Percentiles rank a stretch among this genome's conserved stretches.
phyloP scores from a whole-genome alignment of 1,140 invertebrate genomes.

The Brachionus koreanus region DNA sequence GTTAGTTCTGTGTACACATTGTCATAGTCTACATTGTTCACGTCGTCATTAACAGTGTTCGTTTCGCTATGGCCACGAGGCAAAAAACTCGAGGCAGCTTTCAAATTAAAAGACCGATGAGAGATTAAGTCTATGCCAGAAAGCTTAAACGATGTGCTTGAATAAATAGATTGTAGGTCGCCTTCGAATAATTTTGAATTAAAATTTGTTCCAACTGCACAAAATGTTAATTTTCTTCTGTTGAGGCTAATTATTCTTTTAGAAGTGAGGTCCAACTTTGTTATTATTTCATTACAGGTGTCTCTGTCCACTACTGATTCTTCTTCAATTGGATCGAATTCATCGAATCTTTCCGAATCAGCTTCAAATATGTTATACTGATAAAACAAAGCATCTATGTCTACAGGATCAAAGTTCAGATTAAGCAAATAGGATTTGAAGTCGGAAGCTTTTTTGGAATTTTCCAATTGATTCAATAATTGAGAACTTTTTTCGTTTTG shows the following conservation, averaged over 20 bases:
- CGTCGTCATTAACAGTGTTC: background rate
- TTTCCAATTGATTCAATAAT: background rate
- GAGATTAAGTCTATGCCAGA: background rate
- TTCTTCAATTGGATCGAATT: background rate
- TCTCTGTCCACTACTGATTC: background rate
- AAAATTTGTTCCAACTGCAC: background rate
- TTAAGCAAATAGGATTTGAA: background rate
- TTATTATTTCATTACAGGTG: slow-evolving; percentile 15
- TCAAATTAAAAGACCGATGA: background rate
- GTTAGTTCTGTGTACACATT: slow-evolving; percentile 1
- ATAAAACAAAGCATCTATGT: slow-evolving; percentile 7
- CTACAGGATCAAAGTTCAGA: background rate
- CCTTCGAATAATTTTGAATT: background rate
- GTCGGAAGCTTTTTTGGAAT: background rate
- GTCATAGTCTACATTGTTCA: slow-evolving; percentile 1
- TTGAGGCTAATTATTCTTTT: slow-evolving; percentile 1
- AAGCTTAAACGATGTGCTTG: background rate
- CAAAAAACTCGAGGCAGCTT: background rate
- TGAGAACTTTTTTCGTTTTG: background rate
- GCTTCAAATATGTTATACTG: slow-evolving; percentile 2
- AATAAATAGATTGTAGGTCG: background rate
- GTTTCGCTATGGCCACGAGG: background rate
- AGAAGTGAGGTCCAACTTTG: background rate
- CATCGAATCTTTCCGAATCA: background rate
- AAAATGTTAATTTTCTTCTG: slow-evolving; percentile 11